These are phyloP conservation scores for western clawed frog (Xenopus tropicalis) DNA, from an alignment of 2,113 vertebrate genomes.

Conservation along the genomic window DNA sequence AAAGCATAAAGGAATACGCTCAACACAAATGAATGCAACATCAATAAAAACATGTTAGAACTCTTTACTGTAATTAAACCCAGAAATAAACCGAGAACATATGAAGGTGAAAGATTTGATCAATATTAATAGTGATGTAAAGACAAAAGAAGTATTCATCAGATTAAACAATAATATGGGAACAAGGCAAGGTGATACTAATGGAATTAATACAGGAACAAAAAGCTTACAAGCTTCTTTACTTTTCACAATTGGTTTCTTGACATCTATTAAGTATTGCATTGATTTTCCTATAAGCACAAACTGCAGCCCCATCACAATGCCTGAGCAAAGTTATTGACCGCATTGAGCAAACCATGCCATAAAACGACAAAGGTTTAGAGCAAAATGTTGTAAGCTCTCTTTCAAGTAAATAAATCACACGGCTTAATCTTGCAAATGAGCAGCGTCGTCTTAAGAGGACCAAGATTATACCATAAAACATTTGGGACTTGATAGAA, in stretches of 20 bases:
- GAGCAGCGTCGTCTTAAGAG: conserved; percentile 64
- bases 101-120: conserved; percentile 10
- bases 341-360: conserved; percentile 66
- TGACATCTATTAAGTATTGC: conserved; percentile 65
- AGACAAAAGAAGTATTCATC: conserved; percentile 48
- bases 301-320: conserved; percentile 55
- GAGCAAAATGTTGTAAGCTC: conserved; percentile 69
- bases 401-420: conserved; percentile 67
- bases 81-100: background rate
- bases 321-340: conserved; percentile 60
- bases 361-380: conserved; percentile 65
- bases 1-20: too few species aligned
- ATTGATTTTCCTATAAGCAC: conserved; percentile 71
- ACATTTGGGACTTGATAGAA: conserved; percentile 62
- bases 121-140: conserved; percentile 16
- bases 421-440: conserved; percentile 62
- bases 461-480: conserved; percentile 61
- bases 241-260: conserved; percentile 55
- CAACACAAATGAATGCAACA: background rate
- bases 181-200: conserved; percentile 36
- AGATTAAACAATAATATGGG: conserved; percentile 47
- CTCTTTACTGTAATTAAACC: background rate
- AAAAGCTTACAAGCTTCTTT: conserved; percentile 43
- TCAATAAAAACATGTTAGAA: conserved; percentile 1
- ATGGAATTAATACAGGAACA: conserved; percentile 50